Evolutionary conservation across 2,888 invertebrate species (phyloP).

Genomic region (Zygaena filipendulae): DNA sequence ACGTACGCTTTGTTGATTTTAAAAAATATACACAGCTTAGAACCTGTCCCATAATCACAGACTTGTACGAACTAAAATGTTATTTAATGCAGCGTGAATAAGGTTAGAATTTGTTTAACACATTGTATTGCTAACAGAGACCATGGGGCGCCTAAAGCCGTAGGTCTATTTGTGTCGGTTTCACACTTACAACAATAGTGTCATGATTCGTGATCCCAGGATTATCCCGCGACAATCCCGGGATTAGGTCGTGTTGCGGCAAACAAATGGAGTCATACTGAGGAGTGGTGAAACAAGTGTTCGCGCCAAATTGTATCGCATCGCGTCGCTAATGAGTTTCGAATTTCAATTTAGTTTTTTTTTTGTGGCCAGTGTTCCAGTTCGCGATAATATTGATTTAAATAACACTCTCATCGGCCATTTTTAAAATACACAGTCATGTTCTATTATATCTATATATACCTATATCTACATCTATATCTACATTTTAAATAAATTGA

Average conservation of each 20-base stretch:
- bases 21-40: no score
- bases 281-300: slow-evolving; percentile 51
- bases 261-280: slow-evolving; percentile 57
- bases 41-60: no score
- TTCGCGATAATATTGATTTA: background rate
- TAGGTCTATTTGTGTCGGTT: slow-evolving; percentile 67
- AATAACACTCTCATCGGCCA: no score
- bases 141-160: slow-evolving; percentile 34
- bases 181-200: slow-evolving; percentile 70
- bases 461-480: no score
- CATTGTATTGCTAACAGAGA: no score
- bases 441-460: no score
- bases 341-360: slow-evolving; percentile 37
- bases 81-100: no score
- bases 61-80: no score
- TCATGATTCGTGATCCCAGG: slow-evolving; percentile 68
- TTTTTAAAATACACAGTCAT: no score
- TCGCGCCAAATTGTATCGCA: slow-evolving; percentile 17
- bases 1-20: no score
- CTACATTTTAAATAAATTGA: no score
- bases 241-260: slow-evolving; percentile 63
- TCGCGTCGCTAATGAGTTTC: slow-evolving; percentile 45
- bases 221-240: slow-evolving; percentile 55
- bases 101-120: no score
- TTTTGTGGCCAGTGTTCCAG: slow-evolving; percentile 18